Percentiles rank a stretch among this genome's conserved stretches.
Conservation (phyloP, 2,888 invertebrate species). For the Harpalus rufipes region DNA sequence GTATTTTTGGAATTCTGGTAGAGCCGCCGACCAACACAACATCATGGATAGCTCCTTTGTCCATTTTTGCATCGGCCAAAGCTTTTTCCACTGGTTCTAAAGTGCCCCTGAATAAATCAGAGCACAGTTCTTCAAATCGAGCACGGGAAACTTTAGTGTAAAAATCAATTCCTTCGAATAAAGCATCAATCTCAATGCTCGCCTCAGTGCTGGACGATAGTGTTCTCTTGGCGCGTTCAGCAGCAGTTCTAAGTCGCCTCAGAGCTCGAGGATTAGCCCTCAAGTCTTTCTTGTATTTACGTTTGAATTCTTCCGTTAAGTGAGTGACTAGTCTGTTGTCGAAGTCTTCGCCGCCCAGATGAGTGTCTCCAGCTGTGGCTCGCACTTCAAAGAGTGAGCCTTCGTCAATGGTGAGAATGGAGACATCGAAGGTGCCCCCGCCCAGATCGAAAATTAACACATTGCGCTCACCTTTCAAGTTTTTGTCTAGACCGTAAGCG, state of each 20-base stretch:
- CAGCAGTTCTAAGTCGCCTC: slow-evolving; percentile 85
- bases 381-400: slow-evolving; percentile 79
- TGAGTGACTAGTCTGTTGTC: slow-evolving; percentile 83
- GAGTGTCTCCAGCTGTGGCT: slow-evolving; percentile 80
- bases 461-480: slow-evolving; percentile 75
- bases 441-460: slow-evolving; percentile 80
- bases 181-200: slow-evolving; percentile 86
- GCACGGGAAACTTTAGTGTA: slow-evolving; percentile 86
- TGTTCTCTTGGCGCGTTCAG: slow-evolving; percentile 88
- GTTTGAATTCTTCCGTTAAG: slow-evolving; percentile 85
- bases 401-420: slow-evolving; percentile 83
- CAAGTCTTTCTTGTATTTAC: slow-evolving; percentile 86
- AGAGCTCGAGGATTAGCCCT: slow-evolving; percentile 83
- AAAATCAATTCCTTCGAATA: slow-evolving; percentile 86
- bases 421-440: slow-evolving; percentile 85
- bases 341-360: slow-evolving; percentile 77
- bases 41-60: slow-evolving; percentile 87
- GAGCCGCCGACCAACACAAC: slow-evolving; percentile 92
- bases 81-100: slow-evolving; percentile 87
- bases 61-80: slow-evolving; percentile 86
- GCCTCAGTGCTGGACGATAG: slow-evolving; percentile 88
- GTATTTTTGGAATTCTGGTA: slow-evolving; percentile 89
- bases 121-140: slow-evolving; percentile 87
- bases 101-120: slow-evolving; percentile 85
- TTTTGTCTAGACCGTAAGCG: slow-evolving; percentile 79